These are phyloP conservation scores for Odobenus rosmarus DNA, from an alignment of 2,113 vertebrate species.

Conservation along the genomic window DNA sequence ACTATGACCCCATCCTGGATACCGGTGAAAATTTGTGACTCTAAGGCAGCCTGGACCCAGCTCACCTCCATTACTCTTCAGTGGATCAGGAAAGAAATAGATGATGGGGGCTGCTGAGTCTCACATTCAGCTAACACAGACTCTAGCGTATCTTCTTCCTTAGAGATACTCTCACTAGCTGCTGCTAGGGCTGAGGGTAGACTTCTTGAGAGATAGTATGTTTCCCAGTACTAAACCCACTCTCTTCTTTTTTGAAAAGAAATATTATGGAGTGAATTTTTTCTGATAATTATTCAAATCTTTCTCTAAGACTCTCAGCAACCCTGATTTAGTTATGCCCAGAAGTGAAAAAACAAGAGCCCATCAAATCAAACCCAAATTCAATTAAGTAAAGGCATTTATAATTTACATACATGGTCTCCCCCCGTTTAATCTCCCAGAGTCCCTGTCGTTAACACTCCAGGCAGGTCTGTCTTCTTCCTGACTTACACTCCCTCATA, in stretches of 20 bases:
- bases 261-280: background rate
- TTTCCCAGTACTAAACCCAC: background rate
- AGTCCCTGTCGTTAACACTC: background rate
- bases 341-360: constrained; percentile 3
- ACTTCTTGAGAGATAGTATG: background rate
- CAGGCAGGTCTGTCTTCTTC: background rate
- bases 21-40: background rate
- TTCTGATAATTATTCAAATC: background rate
- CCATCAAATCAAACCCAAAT: background rate
- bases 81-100: background rate
- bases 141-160: background rate
- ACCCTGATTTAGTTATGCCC: background rate
- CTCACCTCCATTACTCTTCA: background rate
- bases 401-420: background rate
- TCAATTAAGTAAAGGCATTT: background rate
- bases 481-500: background rate
- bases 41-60: background rate
- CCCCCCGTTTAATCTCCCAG: background rate
- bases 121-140: background rate
- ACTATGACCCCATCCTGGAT: background rate
- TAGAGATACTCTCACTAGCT: background rate
- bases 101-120: background rate
- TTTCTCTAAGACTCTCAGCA: background rate
- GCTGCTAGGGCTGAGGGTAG: background rate
- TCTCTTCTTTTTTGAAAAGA: background rate